Evolutionary conservation across 2,797 vertebrate species (phyloP), one percentile per base, ranked within the genome.

Genomic region (Alectoris magna): DNA sequence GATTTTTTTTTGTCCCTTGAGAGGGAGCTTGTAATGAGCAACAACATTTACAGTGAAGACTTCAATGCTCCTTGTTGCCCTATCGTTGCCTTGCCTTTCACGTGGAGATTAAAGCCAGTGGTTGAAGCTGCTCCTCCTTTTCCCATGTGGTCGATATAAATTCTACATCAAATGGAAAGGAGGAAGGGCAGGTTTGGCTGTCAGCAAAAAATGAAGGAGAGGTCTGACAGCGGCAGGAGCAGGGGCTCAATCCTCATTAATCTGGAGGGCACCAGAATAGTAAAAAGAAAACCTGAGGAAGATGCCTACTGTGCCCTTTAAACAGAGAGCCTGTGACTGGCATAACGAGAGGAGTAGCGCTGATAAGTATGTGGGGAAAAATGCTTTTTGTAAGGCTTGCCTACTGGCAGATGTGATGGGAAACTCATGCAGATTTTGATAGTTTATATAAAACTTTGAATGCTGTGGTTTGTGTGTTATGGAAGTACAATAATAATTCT

Each of bases 141-240:
- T 93, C 95, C 95, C 95, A 77, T 95, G 95, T 90, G 95, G 82
- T 86, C 91, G 95, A 78, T 91, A 94, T 95, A 96, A 96, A 96
- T 97, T 94, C 93, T 95, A 93, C 94, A 94, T 97, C 97, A 97
- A 96, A 96, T 95, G 84, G 86, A 89, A 76, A 38, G 75, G 76
- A 95, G 84, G 93, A 96, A 95, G 75, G 91, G 78, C 75, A 95
- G 92, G 91, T 93, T 94, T 92, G 83, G 82, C 69, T 93, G 89
- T 95, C 93, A 95, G 89, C 75, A 91, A 92, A 96, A 96, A 93
- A 82, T 4, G 84, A 83, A 88, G 94, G 92, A 91, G 79, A 88
- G 56, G 84, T 88, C 82, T 97, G 95, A 92, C 84, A 96, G 89
- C 22, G 5, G 51, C 51, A 85, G 82, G 84, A 91, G 91, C 68